Evolutionary conservation across 2,113 vertebrate genomes (phyloP), one percentile per base, ranked within the genome.

Genomic region (Scortum barcoo): DNA sequence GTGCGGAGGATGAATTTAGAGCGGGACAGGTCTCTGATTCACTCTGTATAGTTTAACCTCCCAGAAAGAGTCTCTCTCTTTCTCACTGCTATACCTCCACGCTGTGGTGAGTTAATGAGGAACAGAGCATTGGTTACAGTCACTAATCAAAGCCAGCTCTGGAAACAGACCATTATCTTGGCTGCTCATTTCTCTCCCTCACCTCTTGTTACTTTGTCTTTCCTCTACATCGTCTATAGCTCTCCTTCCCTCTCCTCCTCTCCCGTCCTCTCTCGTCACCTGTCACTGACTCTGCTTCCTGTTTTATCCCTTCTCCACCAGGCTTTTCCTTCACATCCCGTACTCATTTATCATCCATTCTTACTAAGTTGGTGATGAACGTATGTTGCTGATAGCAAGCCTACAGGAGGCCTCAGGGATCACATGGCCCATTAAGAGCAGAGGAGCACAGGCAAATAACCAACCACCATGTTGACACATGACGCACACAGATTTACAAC

Each of bases 131-230:
- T 51, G 74, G 88, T 80, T 88, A 83, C 80, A 86, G 74, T 63
- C 88, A 5, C 87, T 93, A 94, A 94, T 93, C 88, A 93, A 89
- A 93, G 56, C 86, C 93, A 94, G 93, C 90, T 90, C 83, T 86
- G 60, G 84, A 92, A 93, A 89, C 90, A 70, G 80, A 91, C 86
- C 81, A 89, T 80, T 75, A 68, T 65, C 82, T 74, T 74, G 88
- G 81, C 66, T 56, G 44, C 72, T 88, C 92, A 91, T 92, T 92
- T 87, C 82, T 93, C 92, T 87, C 72, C 28, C 71, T 86, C 84
- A 87, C 88, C 80, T 92, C 86, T 71, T 70, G 76, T 84, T 86
- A 79, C 78, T 92, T 87, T 84, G 83, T 88, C 92, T 91, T 86
- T 86, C 88, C 76, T 85, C 84, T 62, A 68, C 72, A 80, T 88